phyloP scores from a whole-genome alignment of 2,888 invertebrate species.

The Dynastes maya region DNA sequence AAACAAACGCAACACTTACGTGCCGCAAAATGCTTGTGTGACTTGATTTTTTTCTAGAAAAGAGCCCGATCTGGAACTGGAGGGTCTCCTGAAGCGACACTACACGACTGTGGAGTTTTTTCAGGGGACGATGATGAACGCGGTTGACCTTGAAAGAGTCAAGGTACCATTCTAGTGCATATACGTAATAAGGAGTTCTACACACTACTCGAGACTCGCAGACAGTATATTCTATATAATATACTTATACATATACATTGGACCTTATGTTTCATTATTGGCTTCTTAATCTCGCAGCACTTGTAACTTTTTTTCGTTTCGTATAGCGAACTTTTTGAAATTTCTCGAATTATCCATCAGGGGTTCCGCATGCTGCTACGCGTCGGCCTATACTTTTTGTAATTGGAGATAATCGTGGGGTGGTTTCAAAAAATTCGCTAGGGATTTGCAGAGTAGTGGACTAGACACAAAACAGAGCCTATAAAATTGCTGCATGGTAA shows the following conservation, averaged over 20 bases:
- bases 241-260: conserved; percentile 51
- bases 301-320: conserved; percentile 40
- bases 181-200: conserved; percentile 22
- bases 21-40: conserved; percentile 34
- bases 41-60: conserved; percentile 82
- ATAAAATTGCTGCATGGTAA: conserved; percentile 64
- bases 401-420: not conserved
- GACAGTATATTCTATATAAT: conserved; percentile 43
- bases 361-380: not conserved
- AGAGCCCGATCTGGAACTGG: conserved; percentile 99
- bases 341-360: not conserved
- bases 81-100: conserved; percentile 99
- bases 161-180: conserved; percentile 81
- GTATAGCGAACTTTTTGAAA: conserved; percentile 20
- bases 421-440: conserved; percentile 50
- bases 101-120: conserved; percentile 99
- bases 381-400: not conserved
- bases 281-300: conserved; percentile 57
- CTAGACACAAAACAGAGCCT: conserved; percentile 60
- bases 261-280: conserved; percentile 58
- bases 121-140: conserved; percentile 99
- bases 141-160: conserved; percentile 99
- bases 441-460: conserved; percentile 61
- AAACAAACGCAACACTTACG: not conserved
- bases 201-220: conserved; percentile 14